Percentiles rank a stretch among this genome's conserved stretches.
Conservation (phyloP, 1,140 invertebrate genomes). For the Caerostris darwini region DNA sequence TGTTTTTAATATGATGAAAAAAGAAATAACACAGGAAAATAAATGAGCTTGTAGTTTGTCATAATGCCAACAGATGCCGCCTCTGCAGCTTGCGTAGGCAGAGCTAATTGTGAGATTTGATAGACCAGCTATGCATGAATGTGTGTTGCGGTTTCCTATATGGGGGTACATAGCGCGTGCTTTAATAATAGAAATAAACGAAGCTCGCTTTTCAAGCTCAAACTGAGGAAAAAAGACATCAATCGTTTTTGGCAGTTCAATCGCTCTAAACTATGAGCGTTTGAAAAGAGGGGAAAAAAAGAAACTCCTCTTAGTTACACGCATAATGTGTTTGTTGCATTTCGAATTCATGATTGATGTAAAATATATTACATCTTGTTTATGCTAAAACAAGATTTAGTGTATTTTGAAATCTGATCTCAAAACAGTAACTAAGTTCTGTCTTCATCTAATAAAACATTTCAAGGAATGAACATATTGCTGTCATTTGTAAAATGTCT, state of each 20-base stretch:
- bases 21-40: slow-evolving; percentile 32
- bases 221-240: slow-evolving; percentile 25
- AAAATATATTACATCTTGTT: slow-evolving; percentile 1
- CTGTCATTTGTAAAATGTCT: background rate
- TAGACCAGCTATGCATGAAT: slow-evolving; percentile 14
- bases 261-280: background rate
- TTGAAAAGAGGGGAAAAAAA: background rate
- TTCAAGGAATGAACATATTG: background rate
- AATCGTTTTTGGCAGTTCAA: background rate
- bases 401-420: slow-evolving; percentile 18
- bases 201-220: background rate
- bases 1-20: slow-evolving; percentile 19
- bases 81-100: slow-evolving; percentile 49
- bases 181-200: slow-evolving; percentile 66
- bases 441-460: background rate
- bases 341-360: slow-evolving; percentile 17
- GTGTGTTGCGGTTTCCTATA: slow-evolving; percentile 11
- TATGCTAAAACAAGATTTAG: background rate
- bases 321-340: background rate
- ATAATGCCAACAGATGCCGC: slow-evolving; percentile 68
- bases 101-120: slow-evolving; percentile 39
- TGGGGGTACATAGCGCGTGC: background rate
- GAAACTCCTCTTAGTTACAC: background rate
- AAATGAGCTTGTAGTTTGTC: slow-evolving; percentile 71
- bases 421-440: background rate